These are phyloP conservation scores for Otolemur crassicaudatus DNA, from an alignment of 2,797 vertebrate species.

Conservation along the genomic window DNA sequence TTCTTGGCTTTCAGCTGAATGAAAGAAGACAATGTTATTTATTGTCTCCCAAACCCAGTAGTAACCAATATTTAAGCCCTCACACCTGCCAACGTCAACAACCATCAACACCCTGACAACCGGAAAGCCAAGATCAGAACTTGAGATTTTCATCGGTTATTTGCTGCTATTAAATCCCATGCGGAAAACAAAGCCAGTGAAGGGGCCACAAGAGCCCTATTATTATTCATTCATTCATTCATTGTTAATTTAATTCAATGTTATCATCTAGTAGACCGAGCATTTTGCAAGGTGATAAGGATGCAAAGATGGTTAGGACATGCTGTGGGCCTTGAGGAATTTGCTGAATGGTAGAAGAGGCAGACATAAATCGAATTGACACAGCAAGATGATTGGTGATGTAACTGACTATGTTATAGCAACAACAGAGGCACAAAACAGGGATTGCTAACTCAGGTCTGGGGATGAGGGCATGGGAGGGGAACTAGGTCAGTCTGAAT, in stretches of 20 bases:
- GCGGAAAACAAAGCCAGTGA: not conserved
- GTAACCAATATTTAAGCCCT: not conserved
- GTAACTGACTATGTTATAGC: not conserved
- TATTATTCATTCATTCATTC: not conserved
- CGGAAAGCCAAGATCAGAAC: not conserved
- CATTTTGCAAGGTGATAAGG: not conserved
- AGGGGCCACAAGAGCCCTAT: not conserved
- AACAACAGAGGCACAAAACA: not conserved
- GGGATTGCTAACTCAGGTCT: not conserved
- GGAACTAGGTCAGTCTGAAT: not conserved
- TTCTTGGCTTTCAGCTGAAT: not conserved
- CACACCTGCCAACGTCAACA: not conserved
- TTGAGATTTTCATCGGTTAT: not conserved
- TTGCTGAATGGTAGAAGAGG: not conserved
- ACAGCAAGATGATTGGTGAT: not conserved
- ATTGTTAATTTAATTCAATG: not conserved
- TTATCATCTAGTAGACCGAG: not conserved
- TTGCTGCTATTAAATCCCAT: not conserved
- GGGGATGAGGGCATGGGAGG: not conserved
- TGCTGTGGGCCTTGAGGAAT: not conserved
- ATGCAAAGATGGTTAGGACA: not conserved
- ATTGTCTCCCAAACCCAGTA: not conserved
- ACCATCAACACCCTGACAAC: not conserved
- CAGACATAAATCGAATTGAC: not conserved
- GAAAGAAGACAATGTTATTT: constrained; percentile 26